Base-by-base conservation (phyloP, 2,797 vertebrate genomes). In the Psittacula derbiana region DNA sequence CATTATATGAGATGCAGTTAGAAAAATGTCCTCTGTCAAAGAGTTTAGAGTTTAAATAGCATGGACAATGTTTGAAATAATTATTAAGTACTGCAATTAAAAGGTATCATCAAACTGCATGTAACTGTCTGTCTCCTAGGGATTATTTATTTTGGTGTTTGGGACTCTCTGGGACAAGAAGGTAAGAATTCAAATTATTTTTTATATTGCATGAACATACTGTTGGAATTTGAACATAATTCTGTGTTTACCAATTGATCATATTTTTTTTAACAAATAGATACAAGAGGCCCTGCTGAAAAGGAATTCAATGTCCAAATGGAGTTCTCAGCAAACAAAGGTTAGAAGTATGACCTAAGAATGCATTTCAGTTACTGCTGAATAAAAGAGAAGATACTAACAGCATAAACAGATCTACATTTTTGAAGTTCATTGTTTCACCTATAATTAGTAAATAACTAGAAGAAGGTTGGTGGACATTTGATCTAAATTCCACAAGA, bases 111-210 rank as follows among this genome's bases (percentile, higher is more conserved):
- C 20, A 71, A 72, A 52, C 46, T 88, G 17, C 15, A 31, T 69
- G 7, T 76, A 66, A 92, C 84, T 95, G 43, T 95, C 55, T 97
- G 38, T 97, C 84, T 97, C 53, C 94, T 93, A 98, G 98, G 98
- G 98, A 55, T 96, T 98, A 50, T 98, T 98, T 97, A 98, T 98
- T 96, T 92, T 98, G 72, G 93, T 98, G 46, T 98, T 98, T 81
- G 98, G 98, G 78, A 98, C 97, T 82, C 97, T 98, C 62, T 97
- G 98, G 97, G 98, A 98, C 92, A 98, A 97, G 78, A 98, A 98
- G 98, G 98, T 98, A 98, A 97, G 97, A 73, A 94, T 69, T 61
- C 16, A 76, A 73, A 52, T 15, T 72, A 18, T 78, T 95, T 76
- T 52, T 73, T 84, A n/a, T 23, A 33, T 58, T 73, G 33, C 80